A percentile compares a stretch with the other conserved stretches of the same genome.
Evolutionary conservation across 2,888 invertebrate genomes (phyloP).

Genomic region (Sinelater perroti): DNA sequence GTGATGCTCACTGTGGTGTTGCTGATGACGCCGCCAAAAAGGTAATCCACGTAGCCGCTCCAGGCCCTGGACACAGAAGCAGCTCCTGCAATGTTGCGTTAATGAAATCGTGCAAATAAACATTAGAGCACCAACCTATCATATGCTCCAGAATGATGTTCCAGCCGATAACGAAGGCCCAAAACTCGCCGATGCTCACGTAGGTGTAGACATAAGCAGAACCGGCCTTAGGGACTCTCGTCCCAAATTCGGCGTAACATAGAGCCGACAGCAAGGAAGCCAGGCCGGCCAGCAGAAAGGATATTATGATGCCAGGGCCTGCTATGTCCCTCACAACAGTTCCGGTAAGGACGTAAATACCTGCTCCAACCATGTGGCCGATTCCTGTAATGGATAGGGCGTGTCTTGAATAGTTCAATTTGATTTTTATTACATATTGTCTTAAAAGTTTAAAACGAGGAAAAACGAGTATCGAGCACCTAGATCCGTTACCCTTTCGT

Average conservation of each 20-base stretch:
- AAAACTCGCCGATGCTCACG: conserved; percentile 90
- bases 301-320: conserved; percentile 82
- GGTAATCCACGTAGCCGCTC: conserved; percentile 86
- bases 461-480: too few relatives aligned
- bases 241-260: conserved; percentile 91
- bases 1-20: conserved; percentile 75
- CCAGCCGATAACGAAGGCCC: conserved; percentile 96
- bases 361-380: conserved; percentile 95
- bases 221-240: conserved; percentile 87
- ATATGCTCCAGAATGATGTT: conserved; percentile 90
- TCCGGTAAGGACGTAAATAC: conserved; percentile 91
- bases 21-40: conserved; percentile 76
- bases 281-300: conserved; percentile 80
- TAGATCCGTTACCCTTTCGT: too few relatives aligned
- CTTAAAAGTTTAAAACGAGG: too few relatives aligned
- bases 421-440: too few relatives aligned
- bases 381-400: conserved; percentile 74
- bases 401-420: neutral
- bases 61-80: conserved; percentile 89
- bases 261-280: conserved; percentile 83
- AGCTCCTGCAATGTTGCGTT: conserved; percentile 67
- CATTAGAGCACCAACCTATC: conserved; percentile 73
- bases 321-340: conserved; percentile 83
- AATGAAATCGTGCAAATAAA: too few relatives aligned
- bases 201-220: conserved; percentile 95